These are phyloP conservation scores for Barnardius zonarius DNA, from an alignment of 2,113 vertebrate genomes.

Conservation along the genomic window DNA sequence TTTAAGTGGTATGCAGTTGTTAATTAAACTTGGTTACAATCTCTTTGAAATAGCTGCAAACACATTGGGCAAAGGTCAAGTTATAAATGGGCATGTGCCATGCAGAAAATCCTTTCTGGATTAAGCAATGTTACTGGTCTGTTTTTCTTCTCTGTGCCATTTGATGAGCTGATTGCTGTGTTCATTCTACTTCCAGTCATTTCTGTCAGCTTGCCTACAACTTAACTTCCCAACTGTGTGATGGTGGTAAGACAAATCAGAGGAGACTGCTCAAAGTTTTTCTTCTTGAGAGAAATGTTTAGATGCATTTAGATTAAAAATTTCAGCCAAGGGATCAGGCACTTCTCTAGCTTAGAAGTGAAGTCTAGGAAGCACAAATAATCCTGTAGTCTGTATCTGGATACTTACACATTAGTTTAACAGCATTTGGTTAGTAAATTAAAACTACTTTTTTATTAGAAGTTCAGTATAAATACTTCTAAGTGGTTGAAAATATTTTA, in stretches of 20 bases:
- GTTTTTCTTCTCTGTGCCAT: not conserved
- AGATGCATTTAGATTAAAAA: not conserved
- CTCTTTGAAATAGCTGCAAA: conserved; percentile 8
- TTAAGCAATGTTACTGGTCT: not conserved
- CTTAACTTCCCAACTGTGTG: not conserved
- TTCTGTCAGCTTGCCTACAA: not conserved
- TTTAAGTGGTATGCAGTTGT: not conserved
- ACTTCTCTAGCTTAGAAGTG: not conserved
- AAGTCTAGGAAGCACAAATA: not conserved
- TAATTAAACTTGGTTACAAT: conserved; percentile 2
- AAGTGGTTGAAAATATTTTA: not conserved
- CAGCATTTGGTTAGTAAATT: not conserved
- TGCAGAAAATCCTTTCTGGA: not conserved
- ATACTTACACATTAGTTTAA: not conserved
- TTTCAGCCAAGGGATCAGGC: not conserved
- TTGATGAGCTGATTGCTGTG: not conserved
- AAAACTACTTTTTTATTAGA: not conserved
- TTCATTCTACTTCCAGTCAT: not conserved
- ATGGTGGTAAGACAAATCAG: not conserved
- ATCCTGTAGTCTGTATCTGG: not conserved
- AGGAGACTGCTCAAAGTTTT: not conserved
- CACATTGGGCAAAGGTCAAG: not conserved
- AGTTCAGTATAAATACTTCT: not conserved
- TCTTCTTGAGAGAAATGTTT: not conserved
- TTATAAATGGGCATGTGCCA: not conserved